These are phyloP conservation scores for Dynastes maya DNA, from an alignment of 2,888 invertebrate species.

Conservation along the genomic window DNA sequence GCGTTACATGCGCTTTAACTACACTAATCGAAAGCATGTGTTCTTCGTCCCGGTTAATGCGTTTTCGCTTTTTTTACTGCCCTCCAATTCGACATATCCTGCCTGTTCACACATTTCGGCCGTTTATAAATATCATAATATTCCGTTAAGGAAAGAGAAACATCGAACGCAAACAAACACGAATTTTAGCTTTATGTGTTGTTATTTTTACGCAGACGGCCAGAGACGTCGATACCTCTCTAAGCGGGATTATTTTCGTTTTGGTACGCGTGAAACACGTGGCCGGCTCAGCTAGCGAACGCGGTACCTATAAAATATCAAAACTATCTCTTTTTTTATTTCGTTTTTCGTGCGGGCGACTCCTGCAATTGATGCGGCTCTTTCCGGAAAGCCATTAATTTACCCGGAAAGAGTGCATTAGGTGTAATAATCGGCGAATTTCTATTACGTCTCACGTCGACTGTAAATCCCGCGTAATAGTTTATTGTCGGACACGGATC, in stretches of 20 bases:
- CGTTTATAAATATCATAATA: constrained; percentile 26
- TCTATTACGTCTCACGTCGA: constrained; percentile 56
- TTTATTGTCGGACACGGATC: constrained; percentile 61
- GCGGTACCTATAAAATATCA: not conserved
- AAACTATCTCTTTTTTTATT: not conserved
- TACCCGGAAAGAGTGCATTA: constrained; percentile 39
- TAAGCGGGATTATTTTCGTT: too few relatives aligned
- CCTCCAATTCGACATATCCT: constrained; percentile 17
- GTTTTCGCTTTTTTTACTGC: constrained; percentile 19
- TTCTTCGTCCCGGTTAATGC: constrained; percentile 24
- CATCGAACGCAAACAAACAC: constrained; percentile 8
- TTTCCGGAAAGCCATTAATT: constrained; percentile 28
- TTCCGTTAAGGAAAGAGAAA: constrained; percentile 14
- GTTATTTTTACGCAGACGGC: not conserved
- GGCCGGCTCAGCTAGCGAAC: not conserved
- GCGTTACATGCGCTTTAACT: too few relatives aligned
- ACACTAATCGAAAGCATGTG: constrained; percentile 1
- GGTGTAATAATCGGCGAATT: constrained; percentile 54
- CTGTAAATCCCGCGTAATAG: constrained; percentile 59
- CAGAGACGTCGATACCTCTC: not conserved
- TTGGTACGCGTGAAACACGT: not conserved
- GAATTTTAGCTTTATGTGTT: not conserved
- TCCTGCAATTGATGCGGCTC: not conserved
- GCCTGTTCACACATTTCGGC: constrained; percentile 35
- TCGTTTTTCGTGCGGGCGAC: not conserved